These are phyloP conservation scores for Pimpla rufipes DNA, from an alignment of 2,888 invertebrate species.

Conservation along the genomic window DNA sequence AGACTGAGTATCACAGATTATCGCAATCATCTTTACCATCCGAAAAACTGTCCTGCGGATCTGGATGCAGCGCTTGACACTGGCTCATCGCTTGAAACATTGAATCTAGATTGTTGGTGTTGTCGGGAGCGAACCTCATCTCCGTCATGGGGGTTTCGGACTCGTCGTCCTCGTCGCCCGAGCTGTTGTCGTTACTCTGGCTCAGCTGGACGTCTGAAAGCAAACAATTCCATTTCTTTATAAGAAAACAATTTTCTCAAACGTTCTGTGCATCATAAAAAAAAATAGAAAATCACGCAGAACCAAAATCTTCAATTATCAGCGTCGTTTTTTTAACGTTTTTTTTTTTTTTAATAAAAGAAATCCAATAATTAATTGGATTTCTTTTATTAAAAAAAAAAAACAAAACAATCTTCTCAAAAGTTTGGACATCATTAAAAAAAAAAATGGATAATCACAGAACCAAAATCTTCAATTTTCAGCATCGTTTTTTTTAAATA, in stretches of 20 bases:
- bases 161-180: slow-evolving; percentile 86
- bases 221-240: not conserved
- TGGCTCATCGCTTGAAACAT: slow-evolving; percentile 92
- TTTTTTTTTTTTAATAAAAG: too few relatives aligned
- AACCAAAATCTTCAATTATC: not conserved
- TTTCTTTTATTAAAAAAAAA: too few relatives aligned
- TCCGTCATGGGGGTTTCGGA: slow-evolving; percentile 89
- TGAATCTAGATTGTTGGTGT: slow-evolving; percentile 88
- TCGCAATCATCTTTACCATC: slow-evolving; percentile 80
- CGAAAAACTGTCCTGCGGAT: slow-evolving; percentile 88
- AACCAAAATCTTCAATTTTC: not conserved
- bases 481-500: too few relatives aligned
- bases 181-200: slow-evolving; percentile 71
- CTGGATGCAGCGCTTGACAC: slow-evolving; percentile 93
- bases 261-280: not conserved
- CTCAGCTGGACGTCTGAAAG: slow-evolving; percentile 54
- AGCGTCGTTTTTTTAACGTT: too few relatives aligned
- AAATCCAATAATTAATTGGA: too few relatives aligned
- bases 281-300: not conserved
- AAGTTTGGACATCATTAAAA: not conserved
- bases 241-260: not conserved
- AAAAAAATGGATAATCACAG: not conserved
- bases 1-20: too few relatives aligned
- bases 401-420: not conserved
- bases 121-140: slow-evolving; percentile 90